Evolutionary conservation across 35 echinoderm and acorn worm genomes (phyloP), one percentile per base, ranked within the genome.

Genomic region (Diadema setosum): DNA sequence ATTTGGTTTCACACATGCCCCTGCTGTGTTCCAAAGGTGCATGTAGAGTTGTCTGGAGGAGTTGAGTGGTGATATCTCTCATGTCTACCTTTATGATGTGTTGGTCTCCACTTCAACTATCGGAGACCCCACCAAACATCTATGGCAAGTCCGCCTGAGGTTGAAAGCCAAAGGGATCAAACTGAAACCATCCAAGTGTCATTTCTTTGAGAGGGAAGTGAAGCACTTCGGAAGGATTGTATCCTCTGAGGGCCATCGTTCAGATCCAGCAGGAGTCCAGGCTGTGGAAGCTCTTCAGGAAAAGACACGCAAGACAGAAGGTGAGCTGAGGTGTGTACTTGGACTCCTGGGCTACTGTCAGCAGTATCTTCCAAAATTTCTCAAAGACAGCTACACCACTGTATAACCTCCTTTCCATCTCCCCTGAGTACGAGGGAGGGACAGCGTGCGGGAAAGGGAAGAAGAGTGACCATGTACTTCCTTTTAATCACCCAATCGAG

Each of bases 281-380:
- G 85, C 85, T 20, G 65, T 87, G 17, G 42, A 65, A 32, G 36
- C 85, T 29, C 64, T 87, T 23, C 33, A 50, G 18, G 27, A 87
- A 45, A 87, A 70, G 24, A 87, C 64, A 44, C 85, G 64, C 0
- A 75, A 61, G 6, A 87, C 85, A 76, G 85, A 75, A 25, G 85
- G 85, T 40, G 85, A 87, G 12, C 43, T 87, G 12, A 73, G 85
- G 46, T 24, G 39, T 45, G 65, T 87, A 0, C 42, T 87, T 21
- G 87, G 75, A 36, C n/a, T 89, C 14, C 14, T 80, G 18, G 87
- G 87, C 4, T 89, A 89, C 37, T 89, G 82, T 49, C 37, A 75
- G 65, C 14, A 45, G 0, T 89, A 80, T n/a, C 75, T 49, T 89
- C 25, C 65, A 34, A 25, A 75, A 82, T 41, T 89, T 81, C 42